Base-by-base conservation (phyloP, 2,888 invertebrate species). In the Rhagonycha fulva region DNA sequence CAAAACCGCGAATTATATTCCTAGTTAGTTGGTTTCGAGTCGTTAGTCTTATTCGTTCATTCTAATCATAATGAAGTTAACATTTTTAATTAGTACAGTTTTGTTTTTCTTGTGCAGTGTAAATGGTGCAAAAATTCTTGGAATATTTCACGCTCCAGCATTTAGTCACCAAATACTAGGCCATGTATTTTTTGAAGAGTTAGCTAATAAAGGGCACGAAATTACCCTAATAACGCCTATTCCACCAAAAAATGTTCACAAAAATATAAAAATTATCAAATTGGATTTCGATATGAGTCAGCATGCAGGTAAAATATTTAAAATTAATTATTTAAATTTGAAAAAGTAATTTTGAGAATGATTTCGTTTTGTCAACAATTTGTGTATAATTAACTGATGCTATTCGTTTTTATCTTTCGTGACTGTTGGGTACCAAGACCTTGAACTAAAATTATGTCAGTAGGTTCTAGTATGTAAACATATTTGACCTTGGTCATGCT, bases 121-220 rank as follows among this genome's bases (percentile, higher is more conserved):
- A n/a, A 47, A 68, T 5, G 14, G 69, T 61, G 72, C 72, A 63
- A 63, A 70, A 62, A 83, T 83, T 61, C 76, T 83, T 66, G 82
- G 80, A 61, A 47, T 82, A 30, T 72, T 81, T 61, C 81, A 81
- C 10, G 61, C 77, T 60, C 74, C 78, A 14, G 76, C 79, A 47
- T 68, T 74, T 9, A 79, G 80, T 9, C 82, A 82, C 70, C 76
- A 79, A 11, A 61, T 71, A 14, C 72, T 82, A 26, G 78, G 76
- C 19, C 71, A 75, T 47, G 75, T 81, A 4, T 75, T 82, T 62
- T 67, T 82, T 62, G 78, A 75, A 66, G 81, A 77, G 28, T 68
- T 82, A 63, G 81, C 80, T 4, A 75, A 67, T 9, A 80, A 86
- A 26, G 89, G 89, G 5, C 88, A 89, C 79, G 85, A 87, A 68